Percentiles rank a stretch among this genome's conserved stretches.
These are phyloP conservation scores for Caerostris darwini DNA, from an alignment of 1,140 invertebrate genomes.

Conservation along the genomic window DNA sequence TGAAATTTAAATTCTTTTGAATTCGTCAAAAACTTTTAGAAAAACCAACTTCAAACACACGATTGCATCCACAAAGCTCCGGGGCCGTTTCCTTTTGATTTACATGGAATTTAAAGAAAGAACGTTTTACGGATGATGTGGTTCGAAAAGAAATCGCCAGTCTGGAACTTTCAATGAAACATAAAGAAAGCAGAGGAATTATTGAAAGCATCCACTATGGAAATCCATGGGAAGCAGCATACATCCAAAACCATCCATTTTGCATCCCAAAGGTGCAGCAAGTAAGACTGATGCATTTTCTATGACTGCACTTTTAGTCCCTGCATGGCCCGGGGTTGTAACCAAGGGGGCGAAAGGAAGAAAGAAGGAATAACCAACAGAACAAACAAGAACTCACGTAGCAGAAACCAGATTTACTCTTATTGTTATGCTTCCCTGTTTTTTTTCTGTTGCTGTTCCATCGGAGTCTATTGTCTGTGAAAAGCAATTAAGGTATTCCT, in stretches of 20 bases:
- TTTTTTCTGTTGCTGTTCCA: background rate
- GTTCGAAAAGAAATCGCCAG: no score
- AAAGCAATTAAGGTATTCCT: constrained; percentile 54
- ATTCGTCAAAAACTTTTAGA: no score
- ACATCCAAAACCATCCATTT: background rate
- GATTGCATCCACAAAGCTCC: no score
- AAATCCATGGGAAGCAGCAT: background rate
- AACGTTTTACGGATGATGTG: no score
- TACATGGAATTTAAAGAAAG: no score
- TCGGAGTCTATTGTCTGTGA: constrained; percentile 39
- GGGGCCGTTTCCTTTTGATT: no score
- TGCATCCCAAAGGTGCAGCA: background rate
- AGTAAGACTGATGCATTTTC: background rate
- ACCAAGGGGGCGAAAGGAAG: background rate
- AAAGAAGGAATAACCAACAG: background rate
- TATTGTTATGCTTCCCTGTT: background rate
- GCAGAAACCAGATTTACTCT: constrained; percentile 49
- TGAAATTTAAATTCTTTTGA: no score
- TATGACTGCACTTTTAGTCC: background rate
- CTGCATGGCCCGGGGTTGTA: background rate
- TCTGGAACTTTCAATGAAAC: no score
- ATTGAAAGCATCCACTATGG: background rate
- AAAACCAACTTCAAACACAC: no score
- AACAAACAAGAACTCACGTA: background rate
- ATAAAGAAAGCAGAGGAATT: no score